Conservation (phyloP, 2,888 invertebrate species). For the Platerodrilus igneus region DNA sequence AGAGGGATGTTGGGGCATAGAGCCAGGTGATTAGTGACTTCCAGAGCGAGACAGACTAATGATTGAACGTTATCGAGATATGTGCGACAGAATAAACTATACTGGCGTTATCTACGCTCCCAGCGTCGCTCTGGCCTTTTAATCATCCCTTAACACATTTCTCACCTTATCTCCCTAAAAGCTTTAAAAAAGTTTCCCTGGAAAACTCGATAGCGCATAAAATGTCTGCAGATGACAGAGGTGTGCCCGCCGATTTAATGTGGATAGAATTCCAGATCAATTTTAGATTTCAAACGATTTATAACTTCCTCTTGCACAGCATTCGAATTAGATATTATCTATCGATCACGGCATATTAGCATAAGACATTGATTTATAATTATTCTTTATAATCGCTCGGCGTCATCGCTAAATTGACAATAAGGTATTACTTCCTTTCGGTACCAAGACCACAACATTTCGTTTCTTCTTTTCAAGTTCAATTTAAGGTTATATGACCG, state of each 20-base stretch:
- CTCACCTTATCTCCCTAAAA: conserved; percentile 35
- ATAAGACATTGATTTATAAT: conserved; percentile 51
- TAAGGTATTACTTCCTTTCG: too few species aligned
- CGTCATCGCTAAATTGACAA: too few species aligned
- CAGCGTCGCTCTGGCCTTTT: conserved; percentile 45
- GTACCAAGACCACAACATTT: too few species aligned
- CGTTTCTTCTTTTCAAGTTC: too few species aligned
- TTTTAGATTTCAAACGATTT: conserved; percentile 50
- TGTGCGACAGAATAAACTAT: conserved; percentile 41
- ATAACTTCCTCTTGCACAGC: conserved; percentile 48
- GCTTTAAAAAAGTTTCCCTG: conserved; percentile 32
- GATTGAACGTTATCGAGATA: conserved; percentile 46
- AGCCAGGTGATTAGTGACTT: conserved; percentile 44
- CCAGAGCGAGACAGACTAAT: conserved; percentile 39
- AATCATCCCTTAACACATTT: conserved; percentile 48
- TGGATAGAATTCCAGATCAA: conserved; percentile 48
- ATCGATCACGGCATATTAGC: conserved; percentile 49
- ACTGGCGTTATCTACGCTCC: conserved; percentile 41
- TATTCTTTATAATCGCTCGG: too few species aligned
- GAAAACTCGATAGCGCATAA: conserved; percentile 32
- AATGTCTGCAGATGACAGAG: conserved; percentile 41
- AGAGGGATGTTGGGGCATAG: conserved; percentile 31
- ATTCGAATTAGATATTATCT: conserved; percentile 43
- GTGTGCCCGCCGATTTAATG: conserved; percentile 45
- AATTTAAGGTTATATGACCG: too few species aligned